Evolutionary conservation across 2,888 invertebrate species (phyloP), one percentile per base, ranked within the genome.

Genomic region (Baccha elongata): DNA sequence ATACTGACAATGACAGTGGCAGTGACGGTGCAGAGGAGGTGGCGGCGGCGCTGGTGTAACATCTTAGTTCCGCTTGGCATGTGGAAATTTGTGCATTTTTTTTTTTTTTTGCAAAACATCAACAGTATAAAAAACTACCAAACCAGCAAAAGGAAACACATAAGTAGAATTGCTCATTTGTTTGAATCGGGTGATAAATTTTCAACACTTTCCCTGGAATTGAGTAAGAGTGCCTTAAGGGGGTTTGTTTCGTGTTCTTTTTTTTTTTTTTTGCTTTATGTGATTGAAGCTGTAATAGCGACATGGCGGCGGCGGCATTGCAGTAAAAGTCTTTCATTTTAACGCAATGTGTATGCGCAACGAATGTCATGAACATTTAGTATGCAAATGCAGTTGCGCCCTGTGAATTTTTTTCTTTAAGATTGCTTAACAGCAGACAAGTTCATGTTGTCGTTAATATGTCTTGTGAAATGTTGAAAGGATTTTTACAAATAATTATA

Each of bases 191-290:
- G 73, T 78, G 83, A 83, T 83, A 76, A 83, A 83, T 83, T 83
- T 83, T 72, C 72, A 83, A 83, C 78, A 83, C 83, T 83, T 83
- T 83, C 83, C 62, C 83, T 60, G 48, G 40, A 62, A 72, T 80
- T 75, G 69, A 69, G 73, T 75, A 80, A 80, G 75, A 75, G 65
- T 74, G 58, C 65, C 72, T 55, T 15, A 62, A 67, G 67, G 67
- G 71, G 62, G 26, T 68, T 72, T 42, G 26, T 37, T 52, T 72
- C 52, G 40, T n/a, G 23, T 19, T 44, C 52, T 2, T 17, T 46
- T 21, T n/a, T n/a, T 26, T 7, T 13, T n/a, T 29, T 32, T 17
- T 19, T 32, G 23, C 4, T 21, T 26, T 13, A 44, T 42, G 19
- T 62, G 73, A 68, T 65, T 55, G 37, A 58, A 37, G 29, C 52